A percentile compares a stretch with the other conserved stretches of the same genome.
Evolutionary conservation across 2,113 vertebrate genomes (phyloP).

Genomic region (Dunckerocampus dactyliophorus): DNA sequence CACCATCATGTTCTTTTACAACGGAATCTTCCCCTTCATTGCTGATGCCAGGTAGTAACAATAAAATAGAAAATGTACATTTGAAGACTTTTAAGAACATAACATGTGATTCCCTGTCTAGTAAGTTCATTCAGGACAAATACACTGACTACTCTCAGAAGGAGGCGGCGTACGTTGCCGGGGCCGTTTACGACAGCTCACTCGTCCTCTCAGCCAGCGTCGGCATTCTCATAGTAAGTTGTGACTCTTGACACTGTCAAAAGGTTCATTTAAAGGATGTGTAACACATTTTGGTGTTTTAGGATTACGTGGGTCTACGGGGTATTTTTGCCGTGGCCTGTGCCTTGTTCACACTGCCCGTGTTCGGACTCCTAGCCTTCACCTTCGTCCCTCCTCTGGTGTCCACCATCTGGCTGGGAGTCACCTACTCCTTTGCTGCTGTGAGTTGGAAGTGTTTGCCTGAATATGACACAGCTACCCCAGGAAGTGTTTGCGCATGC

Average conservation of each 20-base stretch:
- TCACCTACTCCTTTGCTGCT: constrained; percentile 81
- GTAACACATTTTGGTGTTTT: neutral
- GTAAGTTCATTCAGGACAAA: constrained; percentile 86
- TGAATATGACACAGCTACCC: neutral
- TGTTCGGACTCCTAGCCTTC: constrained; percentile 78
- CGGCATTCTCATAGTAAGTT: constrained; percentile 78
- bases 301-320: constrained; percentile 75
- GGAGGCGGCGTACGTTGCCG: constrained; percentile 71
- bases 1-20: constrained; percentile 84
- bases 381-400: constrained; percentile 74
- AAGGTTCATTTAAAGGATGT: neutral
- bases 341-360: constrained; percentile 73
- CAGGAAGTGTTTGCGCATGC: neutral
- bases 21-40: constrained; percentile 77
- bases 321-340: constrained; percentile 69
- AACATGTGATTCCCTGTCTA: constrained; percentile 40
- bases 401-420: constrained; percentile 74
- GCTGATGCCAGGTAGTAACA: constrained; percentile 75
- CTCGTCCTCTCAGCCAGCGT: constrained; percentile 73
- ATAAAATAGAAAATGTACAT: no score
- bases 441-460: constrained; percentile 54
- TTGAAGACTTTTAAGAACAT: neutral
- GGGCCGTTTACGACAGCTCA: constrained; percentile 77
- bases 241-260: no score
- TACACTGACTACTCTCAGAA: constrained; percentile 78